A percentile compares a stretch with the other conserved stretches of the same genome.
Conservation (phyloP, 2,888 invertebrate species). For the Deilephila porcellus region DNA sequence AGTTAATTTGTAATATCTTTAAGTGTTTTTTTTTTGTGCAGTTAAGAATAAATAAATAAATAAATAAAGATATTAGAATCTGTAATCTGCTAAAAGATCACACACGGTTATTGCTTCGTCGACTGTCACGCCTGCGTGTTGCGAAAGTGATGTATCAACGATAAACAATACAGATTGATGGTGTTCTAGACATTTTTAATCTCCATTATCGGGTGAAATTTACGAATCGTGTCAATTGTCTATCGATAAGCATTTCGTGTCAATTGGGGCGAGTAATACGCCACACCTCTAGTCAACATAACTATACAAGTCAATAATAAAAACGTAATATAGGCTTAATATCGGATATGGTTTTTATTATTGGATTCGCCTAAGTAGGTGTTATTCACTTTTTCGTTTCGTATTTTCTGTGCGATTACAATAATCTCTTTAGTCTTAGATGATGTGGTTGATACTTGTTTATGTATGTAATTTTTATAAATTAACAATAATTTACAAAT, state of each 20-base stretch:
- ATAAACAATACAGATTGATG: conserved; percentile 25
- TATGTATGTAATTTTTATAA: too few species aligned
- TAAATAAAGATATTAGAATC: not conserved
- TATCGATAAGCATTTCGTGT: conserved; percentile 41
- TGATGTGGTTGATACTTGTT: not conserved
- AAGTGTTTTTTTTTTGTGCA: too few species aligned
- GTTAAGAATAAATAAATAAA: too few species aligned
- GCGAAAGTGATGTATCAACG: conserved; percentile 2
- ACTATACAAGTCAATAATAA: conserved; percentile 37
- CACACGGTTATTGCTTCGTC: not conserved
- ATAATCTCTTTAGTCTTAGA: not conserved
- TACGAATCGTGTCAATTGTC: conserved; percentile 42
- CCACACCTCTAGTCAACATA: conserved; percentile 38
- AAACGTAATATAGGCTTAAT: conserved; percentile 35
- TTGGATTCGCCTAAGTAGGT: not conserved
- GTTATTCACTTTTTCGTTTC: not conserved
- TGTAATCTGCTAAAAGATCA: conserved; percentile 10
- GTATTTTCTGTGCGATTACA: not conserved
- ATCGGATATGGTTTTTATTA: conserved; percentile 5
- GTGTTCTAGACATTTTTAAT: conserved; percentile 45
- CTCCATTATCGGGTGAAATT: conserved; percentile 42
- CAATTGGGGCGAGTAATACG: conserved; percentile 40
- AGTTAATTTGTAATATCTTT: too few species aligned
- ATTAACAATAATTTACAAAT: too few species aligned
- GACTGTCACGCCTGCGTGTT: not conserved